phyloP scores from a whole-genome alignment of 2,888 invertebrate genomes.

The Diarsia dahlii region DNA sequence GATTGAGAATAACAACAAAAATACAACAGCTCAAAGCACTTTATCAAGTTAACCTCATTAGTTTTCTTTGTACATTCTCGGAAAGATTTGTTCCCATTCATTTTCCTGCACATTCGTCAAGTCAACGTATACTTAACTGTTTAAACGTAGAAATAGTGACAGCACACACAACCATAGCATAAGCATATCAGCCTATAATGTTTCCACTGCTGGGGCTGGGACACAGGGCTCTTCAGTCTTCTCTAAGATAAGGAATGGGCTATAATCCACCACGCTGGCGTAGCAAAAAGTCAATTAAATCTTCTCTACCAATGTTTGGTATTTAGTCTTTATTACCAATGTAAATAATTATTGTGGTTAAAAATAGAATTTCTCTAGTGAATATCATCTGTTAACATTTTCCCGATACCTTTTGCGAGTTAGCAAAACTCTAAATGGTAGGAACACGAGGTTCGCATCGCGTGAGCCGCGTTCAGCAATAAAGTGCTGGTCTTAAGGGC shows the following conservation, averaged over 20 bases:
- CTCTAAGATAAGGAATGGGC: no score
- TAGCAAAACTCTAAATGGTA: constrained; percentile 29
- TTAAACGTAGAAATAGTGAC: background rate
- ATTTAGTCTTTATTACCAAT: background rate
- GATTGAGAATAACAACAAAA: constrained; percentile 53
- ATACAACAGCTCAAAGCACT: constrained; percentile 36
- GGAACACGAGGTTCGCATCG: constrained; percentile 33
- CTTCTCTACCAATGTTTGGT: no score
- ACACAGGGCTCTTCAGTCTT: no score
- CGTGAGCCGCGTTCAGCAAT: constrained; percentile 46
- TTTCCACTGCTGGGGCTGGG: no score
- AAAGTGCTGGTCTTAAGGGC: constrained; percentile 40
- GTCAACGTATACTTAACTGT: background rate
- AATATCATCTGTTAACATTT: constrained; percentile 7
- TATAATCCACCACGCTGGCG: no score
- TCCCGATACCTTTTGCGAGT: background rate
- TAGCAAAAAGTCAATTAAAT: no score
- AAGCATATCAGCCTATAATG: no score
- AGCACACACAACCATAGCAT: background rate
- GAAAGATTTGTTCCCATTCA: constrained; percentile 36
- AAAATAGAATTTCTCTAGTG: background rate
- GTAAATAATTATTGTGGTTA: background rate
- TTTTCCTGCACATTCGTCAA: constrained; percentile 7
- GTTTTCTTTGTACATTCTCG: constrained; percentile 35
- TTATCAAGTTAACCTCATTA: constrained; percentile 52